A percentile compares a stretch with the other conserved stretches of the same genome.
phyloP scores from a whole-genome alignment of 2,113 vertebrate genomes.

The Sinocyclocheilus grahami region DNA sequence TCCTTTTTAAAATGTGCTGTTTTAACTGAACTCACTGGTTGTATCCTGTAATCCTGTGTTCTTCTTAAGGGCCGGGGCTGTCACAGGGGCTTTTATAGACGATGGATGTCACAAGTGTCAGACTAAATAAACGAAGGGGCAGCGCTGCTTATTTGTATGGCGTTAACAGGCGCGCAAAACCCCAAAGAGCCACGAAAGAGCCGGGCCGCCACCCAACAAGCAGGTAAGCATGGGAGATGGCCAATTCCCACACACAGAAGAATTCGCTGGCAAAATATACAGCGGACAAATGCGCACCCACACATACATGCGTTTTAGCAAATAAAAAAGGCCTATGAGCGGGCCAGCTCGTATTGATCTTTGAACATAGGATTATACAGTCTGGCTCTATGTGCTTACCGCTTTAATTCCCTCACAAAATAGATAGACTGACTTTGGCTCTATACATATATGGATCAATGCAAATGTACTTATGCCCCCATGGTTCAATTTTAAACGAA shows the following conservation, averaged over 20 bases:
- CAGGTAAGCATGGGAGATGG: slow-evolving; percentile 52
- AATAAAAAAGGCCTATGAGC: slow-evolving; percentile 60
- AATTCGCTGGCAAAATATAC: slow-evolving; percentile 67
- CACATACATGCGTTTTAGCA: slow-evolving; percentile 36
- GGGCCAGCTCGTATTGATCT: slow-evolving; percentile 81
- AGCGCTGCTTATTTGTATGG: slow-evolving; percentile 66
- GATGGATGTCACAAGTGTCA: slow-evolving; percentile 67
- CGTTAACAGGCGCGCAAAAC: slow-evolving; percentile 66
- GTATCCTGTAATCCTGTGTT: not conserved
- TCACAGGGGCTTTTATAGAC: slow-evolving; percentile 60
- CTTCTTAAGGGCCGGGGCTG: slow-evolving; percentile 48
- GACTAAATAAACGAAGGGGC: slow-evolving; percentile 71
- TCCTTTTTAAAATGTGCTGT: not conserved
- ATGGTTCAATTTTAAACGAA: slow-evolving; percentile 97
- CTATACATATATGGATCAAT: slow-evolving; percentile 97
- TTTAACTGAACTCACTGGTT: not conserved
- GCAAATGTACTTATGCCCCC: slow-evolving; percentile 89
- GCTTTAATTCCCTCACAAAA: slow-evolving; percentile 95
- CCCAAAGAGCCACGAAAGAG: slow-evolving; percentile 49
- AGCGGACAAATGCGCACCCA: slow-evolving; percentile 42
- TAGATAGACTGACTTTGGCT: slow-evolving; percentile 97
- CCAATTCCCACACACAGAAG: slow-evolving; percentile 62
- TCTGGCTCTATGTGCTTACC: slow-evolving; percentile 83
- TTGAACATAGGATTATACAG: slow-evolving; percentile 84
- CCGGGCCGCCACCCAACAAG: slow-evolving; percentile 50